phyloP scores from a whole-genome alignment of 2,797 vertebrate species.

The Manis javanica region DNA sequence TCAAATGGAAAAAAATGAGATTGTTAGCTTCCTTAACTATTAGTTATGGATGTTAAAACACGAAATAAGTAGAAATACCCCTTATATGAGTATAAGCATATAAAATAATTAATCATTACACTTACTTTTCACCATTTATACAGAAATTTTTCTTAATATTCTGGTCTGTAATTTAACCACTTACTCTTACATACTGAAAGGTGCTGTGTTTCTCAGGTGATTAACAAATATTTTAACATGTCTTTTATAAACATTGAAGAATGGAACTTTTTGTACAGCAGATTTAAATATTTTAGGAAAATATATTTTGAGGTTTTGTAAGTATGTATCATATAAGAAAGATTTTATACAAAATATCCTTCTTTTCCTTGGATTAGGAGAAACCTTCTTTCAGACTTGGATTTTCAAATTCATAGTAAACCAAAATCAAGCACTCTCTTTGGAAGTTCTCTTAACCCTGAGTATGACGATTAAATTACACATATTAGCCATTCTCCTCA shows the following conservation, averaged over 20 bases:
- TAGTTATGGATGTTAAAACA: not conserved
- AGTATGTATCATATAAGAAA: not conserved
- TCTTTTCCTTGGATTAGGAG: not conserved
- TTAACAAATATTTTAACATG: not conserved
- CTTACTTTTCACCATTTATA: not conserved
- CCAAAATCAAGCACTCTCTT: not conserved
- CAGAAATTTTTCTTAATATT: not conserved
- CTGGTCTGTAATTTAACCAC: not conserved
- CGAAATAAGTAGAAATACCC: not conserved
- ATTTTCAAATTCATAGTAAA: slow-evolving; percentile 21
- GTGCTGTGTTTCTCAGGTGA: not conserved
- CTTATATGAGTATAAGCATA: not conserved
- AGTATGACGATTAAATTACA: not conserved
- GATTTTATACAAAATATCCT: not conserved
- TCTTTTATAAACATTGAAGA: not conserved
- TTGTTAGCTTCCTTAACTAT: not conserved
- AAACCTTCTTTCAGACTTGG: not conserved
- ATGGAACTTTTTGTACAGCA: not conserved
- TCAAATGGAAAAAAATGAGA: not conserved
- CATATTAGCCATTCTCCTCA: not conserved
- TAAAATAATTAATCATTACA: not conserved
- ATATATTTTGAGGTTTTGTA: not conserved
- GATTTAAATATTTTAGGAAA: slow-evolving; percentile 9
- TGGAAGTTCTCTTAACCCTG: not conserved
- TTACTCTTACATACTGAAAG: not conserved